Evolutionary conservation across 2,888 invertebrate species (phyloP).

Genomic region (Asteroscopus sphinx): DNA sequence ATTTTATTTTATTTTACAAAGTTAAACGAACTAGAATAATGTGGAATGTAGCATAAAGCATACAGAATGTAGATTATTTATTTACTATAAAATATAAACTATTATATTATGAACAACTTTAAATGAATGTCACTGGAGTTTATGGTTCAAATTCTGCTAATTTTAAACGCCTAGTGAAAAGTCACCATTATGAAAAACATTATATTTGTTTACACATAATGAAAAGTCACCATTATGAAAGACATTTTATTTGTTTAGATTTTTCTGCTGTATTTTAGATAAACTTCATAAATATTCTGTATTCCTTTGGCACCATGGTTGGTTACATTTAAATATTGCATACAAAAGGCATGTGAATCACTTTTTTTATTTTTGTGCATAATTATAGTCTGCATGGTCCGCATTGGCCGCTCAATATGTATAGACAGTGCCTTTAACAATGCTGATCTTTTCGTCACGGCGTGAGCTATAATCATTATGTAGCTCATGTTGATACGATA

Average conservation of each 20-base stretch:
- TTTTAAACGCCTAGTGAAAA: conserved; percentile 11
- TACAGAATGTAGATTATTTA: conserved; percentile 48
- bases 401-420: no score
- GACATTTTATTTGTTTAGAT: neutral
- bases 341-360: conserved; percentile 1
- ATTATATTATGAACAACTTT: conserved; percentile 37
- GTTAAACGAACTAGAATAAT: conserved; percentile 34
- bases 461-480: no score
- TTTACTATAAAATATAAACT: conserved; percentile 31
- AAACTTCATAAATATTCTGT: conserved; percentile 17
- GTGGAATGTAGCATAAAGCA: conserved; percentile 56
- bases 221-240: conserved; percentile 5
- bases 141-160: conserved; percentile 56
- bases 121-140: conserved; percentile 55
- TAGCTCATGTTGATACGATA: no score
- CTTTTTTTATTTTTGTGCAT: conserved; percentile 10
- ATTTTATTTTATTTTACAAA: conserved; percentile 35
- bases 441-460: no score
- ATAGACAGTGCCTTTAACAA: no score
- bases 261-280: no score
- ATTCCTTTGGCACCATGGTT: conserved; percentile 37
- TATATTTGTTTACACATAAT: conserved; percentile 9
- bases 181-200: conserved; percentile 4
- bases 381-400: no score
- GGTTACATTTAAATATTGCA: conserved; percentile 6